These are phyloP conservation scores for Choreutis nemorana DNA, from an alignment of 2,888 invertebrate genomes.

Conservation along the genomic window DNA sequence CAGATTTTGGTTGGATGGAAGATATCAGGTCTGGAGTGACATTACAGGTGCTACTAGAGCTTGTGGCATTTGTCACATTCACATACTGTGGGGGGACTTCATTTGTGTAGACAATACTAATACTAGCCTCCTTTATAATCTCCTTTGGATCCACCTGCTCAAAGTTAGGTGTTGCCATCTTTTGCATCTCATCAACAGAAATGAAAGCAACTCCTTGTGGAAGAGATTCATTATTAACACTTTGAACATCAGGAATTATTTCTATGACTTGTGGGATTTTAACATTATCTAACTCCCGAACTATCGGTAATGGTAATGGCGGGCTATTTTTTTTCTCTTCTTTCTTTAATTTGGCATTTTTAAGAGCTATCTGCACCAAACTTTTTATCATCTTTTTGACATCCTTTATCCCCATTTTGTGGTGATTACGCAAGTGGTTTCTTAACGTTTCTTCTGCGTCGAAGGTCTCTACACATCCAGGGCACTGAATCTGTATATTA, in stretches of 20 bases:
- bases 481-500: constrained; percentile 67
- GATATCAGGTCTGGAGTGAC: constrained; percentile 52
- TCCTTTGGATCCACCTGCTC: constrained; percentile 56
- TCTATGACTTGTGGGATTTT: constrained; percentile 57
- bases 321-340: constrained; percentile 23
- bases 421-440: constrained; percentile 72
- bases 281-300: constrained; percentile 28
- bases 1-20: constrained; percentile 34
- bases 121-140: constrained; percentile 56
- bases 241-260: constrained; percentile 42
- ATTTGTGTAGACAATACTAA: constrained; percentile 54
- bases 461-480: constrained; percentile 73
- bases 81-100: constrained; percentile 44
- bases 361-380: constrained; percentile 52
- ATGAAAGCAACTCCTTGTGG: constrained; percentile 53
- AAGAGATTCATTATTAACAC: constrained; percentile 27
- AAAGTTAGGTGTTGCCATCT: constrained; percentile 56
- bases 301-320: constrained; percentile 13
- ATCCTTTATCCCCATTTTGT: constrained; percentile 70
- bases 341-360: constrained; percentile 51
- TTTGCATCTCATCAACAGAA: constrained; percentile 51
- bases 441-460: constrained; percentile 69
- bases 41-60: constrained; percentile 27
- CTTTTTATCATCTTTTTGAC: constrained; percentile 66
- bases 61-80: constrained; percentile 29